A percentile compares a stretch with the other conserved stretches of the same genome.
phyloP scores from a whole-genome alignment of 2,888 invertebrate genomes.

The Heteromyza rotundicornis region DNA sequence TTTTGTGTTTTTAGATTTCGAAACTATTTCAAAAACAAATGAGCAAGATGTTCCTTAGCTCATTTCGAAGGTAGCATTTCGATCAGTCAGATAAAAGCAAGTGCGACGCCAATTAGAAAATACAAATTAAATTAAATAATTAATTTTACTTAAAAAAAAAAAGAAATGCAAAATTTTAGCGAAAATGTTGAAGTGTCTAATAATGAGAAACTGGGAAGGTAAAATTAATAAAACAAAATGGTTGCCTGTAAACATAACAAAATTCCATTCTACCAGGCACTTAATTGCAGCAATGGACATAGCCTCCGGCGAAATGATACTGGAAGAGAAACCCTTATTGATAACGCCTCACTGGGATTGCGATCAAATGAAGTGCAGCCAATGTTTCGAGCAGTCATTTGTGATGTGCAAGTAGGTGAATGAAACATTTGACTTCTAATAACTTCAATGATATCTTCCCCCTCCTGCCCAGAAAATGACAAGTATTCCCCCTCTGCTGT shows the following conservation, averaged over 20 bases:
- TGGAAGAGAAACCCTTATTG: slow-evolving; percentile 66
- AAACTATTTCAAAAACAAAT: no score
- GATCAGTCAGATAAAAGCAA: no score
- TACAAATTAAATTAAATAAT: background rate
- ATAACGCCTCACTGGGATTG: slow-evolving; percentile 67
- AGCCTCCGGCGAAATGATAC: slow-evolving; percentile 66
- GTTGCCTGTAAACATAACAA: no score
- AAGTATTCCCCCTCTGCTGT: slow-evolving; percentile 66
- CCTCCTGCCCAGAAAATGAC: slow-evolving; percentile 66
- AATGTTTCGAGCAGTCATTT: slow-evolving; percentile 63
- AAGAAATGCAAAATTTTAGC: slow-evolving; percentile 53
- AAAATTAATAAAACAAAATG: slow-evolving; percentile 14
- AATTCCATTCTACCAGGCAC: no score
- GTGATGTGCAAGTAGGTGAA: slow-evolving; percentile 56
- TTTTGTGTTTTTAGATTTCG: no score
- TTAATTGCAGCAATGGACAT: slow-evolving; percentile 66
- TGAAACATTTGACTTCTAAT: background rate
- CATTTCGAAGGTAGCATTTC: no score
- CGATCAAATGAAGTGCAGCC: slow-evolving; percentile 65
- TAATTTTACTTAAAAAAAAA: slow-evolving; percentile 18
- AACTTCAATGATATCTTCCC: no score
- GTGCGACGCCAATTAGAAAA: no score
- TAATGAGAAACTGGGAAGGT: slow-evolving; percentile 51
- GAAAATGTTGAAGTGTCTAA: slow-evolving; percentile 49
- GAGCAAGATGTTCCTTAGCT: no score